Evolutionary conservation across 2,888 invertebrate species (phyloP).

Genomic region (Conomelus anceps): DNA sequence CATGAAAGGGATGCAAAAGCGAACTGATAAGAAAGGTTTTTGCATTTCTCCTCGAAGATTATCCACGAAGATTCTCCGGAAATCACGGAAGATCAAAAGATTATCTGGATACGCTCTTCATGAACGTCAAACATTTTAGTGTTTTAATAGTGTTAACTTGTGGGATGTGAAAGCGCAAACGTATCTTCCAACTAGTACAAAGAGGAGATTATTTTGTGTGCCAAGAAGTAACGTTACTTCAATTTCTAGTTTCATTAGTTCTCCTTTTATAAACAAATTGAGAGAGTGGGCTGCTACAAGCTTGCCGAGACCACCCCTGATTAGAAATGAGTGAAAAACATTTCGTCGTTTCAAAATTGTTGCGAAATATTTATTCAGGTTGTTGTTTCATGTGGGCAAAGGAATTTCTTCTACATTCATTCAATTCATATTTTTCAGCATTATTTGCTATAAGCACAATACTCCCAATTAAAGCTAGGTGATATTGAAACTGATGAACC

Average conservation of each 20-base stretch:
- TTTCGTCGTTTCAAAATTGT: background rate
- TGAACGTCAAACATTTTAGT: background rate
- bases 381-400: too few relatives aligned
- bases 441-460: background rate
- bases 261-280: background rate
- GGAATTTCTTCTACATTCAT: background rate
- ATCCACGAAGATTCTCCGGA: too few relatives aligned
- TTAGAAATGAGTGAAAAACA: background rate
- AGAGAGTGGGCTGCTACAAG: background rate
- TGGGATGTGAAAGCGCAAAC: background rate
- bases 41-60: too few relatives aligned
- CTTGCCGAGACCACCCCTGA: background rate
- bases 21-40: too few relatives aligned
- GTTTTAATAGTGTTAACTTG: background rate
- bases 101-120: background rate
- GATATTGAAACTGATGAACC: background rate
- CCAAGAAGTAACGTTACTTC: background rate
- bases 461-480: background rate
- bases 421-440: background rate
- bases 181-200: background rate
- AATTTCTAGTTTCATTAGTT: background rate
- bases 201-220: background rate
- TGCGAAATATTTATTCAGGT: too few relatives aligned
- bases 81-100: too few relatives aligned
- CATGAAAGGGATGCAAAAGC: too few relatives aligned